These are phyloP conservation scores for Iphiclides podalirius DNA, from an alignment of 2,888 invertebrate species.

Conservation along the genomic window DNA sequence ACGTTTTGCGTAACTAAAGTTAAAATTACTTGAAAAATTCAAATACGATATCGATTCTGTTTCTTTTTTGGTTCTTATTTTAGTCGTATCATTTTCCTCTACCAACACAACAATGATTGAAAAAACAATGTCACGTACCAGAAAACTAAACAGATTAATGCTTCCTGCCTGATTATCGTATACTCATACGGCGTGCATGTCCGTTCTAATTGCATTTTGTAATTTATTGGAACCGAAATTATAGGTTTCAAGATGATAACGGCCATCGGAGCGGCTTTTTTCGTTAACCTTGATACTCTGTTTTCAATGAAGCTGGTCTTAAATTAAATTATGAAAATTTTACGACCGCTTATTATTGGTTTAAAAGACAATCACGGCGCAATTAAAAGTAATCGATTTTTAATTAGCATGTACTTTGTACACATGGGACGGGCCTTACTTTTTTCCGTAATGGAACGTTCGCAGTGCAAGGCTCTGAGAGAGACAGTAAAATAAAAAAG, in stretches of 20 bases:
- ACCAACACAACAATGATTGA: not conserved
- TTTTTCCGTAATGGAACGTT: too few species aligned
- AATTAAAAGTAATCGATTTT: slow-evolving; percentile 13
- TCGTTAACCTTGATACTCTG: slow-evolving; percentile 20
- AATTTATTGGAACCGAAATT: slow-evolving; percentile 19
- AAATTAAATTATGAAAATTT: slow-evolving; percentile 41
- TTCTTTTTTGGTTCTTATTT: too few species aligned
- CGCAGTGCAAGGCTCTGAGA: too few species aligned
- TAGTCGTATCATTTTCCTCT: too few species aligned
- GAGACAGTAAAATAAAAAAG: too few species aligned
- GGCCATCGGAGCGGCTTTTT: slow-evolving; percentile 10
- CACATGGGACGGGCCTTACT: too few species aligned
- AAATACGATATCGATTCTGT: too few species aligned
- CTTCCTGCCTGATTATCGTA: slow-evolving; percentile 5
- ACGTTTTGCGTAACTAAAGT: too few species aligned
- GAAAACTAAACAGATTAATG: slow-evolving; percentile 14
- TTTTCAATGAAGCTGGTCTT: slow-evolving; percentile 28
- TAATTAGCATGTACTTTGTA: slow-evolving; percentile 10
- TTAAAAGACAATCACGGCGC: slow-evolving; percentile 35
- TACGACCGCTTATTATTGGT: slow-evolving; percentile 42
- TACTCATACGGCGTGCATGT: not conserved
- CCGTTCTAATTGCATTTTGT: slow-evolving; percentile 21
- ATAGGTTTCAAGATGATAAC: slow-evolving; percentile 17
- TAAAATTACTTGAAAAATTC: too few species aligned
- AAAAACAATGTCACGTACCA: slow-evolving; percentile 13